These are phyloP conservation scores for Diorhabda sublineata DNA, from an alignment of 1,140 invertebrate species.

Conservation along the genomic window DNA sequence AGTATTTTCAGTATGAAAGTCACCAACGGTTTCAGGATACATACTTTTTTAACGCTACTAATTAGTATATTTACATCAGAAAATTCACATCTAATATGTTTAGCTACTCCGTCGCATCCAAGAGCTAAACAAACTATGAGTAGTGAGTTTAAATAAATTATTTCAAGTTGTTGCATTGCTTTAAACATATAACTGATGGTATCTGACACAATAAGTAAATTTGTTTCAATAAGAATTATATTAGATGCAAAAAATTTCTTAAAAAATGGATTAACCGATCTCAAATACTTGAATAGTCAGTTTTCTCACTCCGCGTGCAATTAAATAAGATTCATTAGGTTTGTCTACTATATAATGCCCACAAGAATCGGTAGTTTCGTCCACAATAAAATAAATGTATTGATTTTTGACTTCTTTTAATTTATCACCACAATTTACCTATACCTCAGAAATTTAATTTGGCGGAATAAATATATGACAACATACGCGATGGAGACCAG, in stretches of 20 bases:
- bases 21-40: background rate
- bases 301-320: no score
- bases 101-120: background rate
- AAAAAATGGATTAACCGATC: background rate
- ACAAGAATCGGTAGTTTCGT: no score
- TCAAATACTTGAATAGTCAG: background rate
- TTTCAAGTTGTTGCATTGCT: background rate
- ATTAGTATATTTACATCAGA: background rate
- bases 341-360: no score
- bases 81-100: background rate
- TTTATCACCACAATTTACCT: no score
- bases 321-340: no score
- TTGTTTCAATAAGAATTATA: background rate
- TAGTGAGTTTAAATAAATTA: background rate
- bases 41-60: background rate
- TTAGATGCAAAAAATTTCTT: background rate
- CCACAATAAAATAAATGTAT: no score
- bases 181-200: background rate
- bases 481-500: no score
- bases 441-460: no score
- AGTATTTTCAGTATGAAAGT: no score
- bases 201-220: background rate
- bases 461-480: no score
- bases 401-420: no score
- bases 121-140: background rate